Conservation (phyloP, 1,140 invertebrate genomes). For the Drosophila sucinea region DNA sequence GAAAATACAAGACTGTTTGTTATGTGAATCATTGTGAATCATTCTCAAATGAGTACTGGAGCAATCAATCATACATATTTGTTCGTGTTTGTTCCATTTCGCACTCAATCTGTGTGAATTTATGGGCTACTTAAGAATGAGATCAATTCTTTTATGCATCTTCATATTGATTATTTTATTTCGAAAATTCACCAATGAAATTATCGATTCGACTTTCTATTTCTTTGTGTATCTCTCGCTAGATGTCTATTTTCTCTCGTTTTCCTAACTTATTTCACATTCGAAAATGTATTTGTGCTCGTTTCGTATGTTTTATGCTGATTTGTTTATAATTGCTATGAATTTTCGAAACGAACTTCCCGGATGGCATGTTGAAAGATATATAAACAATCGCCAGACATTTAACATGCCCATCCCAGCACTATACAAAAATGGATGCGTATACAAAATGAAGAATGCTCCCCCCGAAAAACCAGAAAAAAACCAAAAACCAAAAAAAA, state of each 20-base stretch:
- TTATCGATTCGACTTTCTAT: not conserved
- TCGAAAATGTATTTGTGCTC: conserved; percentile 35
- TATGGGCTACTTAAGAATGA: not conserved
- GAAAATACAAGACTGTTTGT: not conserved
- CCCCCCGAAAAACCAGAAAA: not conserved
- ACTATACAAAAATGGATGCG: conserved; percentile 8
- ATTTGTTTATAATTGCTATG: conserved; percentile 79
- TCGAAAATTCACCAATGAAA: not conserved
- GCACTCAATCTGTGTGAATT: not conserved
- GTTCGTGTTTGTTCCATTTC: not conserved
- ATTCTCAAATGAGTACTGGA: not conserved
- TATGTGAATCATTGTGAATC: not conserved
- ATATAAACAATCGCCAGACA: conserved; percentile 75
- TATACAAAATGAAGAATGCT: conserved; percentile 39
- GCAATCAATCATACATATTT: not conserved
- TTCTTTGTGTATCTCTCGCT: conserved; percentile 20
- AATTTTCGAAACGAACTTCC: conserved; percentile 79
- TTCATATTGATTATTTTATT: not conserved
- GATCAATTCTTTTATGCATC: not conserved
- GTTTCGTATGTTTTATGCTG: conserved; percentile 73
- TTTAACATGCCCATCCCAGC: conserved; percentile 54
- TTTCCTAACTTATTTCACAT: conserved; percentile 43
- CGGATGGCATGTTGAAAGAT: conserved; percentile 80
- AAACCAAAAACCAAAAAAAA: not conserved
- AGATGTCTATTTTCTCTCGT: conserved; percentile 40